These are phyloP conservation scores for Sander lucioperca DNA, from an alignment of 2,113 vertebrate species.

Conservation along the genomic window DNA sequence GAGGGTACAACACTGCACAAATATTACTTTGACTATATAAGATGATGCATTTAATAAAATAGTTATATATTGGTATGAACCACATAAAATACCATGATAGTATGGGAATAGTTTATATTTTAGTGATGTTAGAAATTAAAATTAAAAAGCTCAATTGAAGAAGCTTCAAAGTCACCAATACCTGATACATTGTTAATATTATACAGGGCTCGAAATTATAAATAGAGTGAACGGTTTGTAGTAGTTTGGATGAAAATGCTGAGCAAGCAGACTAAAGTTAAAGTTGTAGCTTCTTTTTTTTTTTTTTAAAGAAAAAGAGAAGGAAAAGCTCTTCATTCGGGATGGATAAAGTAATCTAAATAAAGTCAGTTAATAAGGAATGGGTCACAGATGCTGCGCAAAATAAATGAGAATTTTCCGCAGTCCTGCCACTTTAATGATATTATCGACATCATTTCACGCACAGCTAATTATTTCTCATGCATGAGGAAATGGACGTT, in stretches of 20 bases:
- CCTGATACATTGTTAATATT: too few species aligned
- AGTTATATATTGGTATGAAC: too few species aligned
- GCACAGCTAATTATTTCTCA: constrained; percentile 35
- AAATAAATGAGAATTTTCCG: constrained; percentile 51
- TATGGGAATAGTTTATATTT: too few species aligned
- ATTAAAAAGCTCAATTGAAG: too few species aligned
- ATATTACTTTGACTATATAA: background rate
- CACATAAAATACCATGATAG: too few species aligned
- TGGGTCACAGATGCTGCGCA: constrained; percentile 45
- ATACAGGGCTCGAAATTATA: too few species aligned
- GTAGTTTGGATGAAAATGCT: background rate
- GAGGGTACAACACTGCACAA: background rate
- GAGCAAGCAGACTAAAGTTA: background rate
- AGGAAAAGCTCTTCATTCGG: constrained; percentile 4
- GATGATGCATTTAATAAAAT: background rate
- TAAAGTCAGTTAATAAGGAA: constrained; percentile 16
- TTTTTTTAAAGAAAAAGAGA: background rate
- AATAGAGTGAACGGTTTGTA: too few species aligned
- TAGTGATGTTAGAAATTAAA: too few species aligned
- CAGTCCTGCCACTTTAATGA: constrained; percentile 15
- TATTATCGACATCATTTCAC: constrained; percentile 37
- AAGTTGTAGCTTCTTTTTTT: background rate
- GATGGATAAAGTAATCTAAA: constrained; percentile 26
- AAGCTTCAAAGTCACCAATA: too few species aligned
- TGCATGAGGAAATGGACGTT: constrained; percentile 8